Base-by-base conservation (phyloP, 30 jellyfish, hydroid and myxozoan species). In the Turritopsis dohrnii region DNA sequence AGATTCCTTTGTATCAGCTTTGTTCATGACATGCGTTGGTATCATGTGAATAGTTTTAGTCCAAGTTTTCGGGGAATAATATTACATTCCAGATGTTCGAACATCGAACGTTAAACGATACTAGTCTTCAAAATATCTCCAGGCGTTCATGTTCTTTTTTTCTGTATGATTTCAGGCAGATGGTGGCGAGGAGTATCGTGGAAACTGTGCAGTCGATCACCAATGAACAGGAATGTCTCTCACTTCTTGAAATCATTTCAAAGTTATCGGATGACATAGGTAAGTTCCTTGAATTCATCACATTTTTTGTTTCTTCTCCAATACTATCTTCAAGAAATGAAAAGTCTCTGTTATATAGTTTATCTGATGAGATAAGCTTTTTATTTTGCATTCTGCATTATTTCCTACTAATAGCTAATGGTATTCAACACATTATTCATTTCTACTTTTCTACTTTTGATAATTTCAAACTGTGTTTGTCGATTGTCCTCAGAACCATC, bases 131-230 rank as follows among this genome's bases (percentile, higher is more conserved):
- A n/a, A n/a, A n/a, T n/a, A n/a, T n/a, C n/a, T n/a, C n/a, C n/a
- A n/a, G n/a, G n/a, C n/a, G n/a, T n/a, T n/a, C n/a, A n/a, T 41
- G 60, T 41, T 41, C 13, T 41, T 13, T 41, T 69, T 16, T 69
- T n/a, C 30, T 69, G 28, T 27, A 69, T 54, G 18, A 82, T 81
- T 73, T 18, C 81, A 93, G 98, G 95, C 98, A 93, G 79, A 85
- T 93, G 96, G 98, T 88, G 71, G 96, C 98, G 28, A 75, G 96
- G 60, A 93, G 96, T 84, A 92, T 93, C 54, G 89, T 86, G 53
- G 96, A 93, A 53, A 88, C 96, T 21, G 95, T 84, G 84, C 96
- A 93, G 69, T 79, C 98, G 1, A 85, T 93, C 23, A 73, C 86
- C 18, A 52, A 84, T 27, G 96, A 88, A 41, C 87, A 84, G 52